phyloP scores from a whole-genome alignment of 2,797 vertebrate genomes.

The Hoplostethus atlanticus region DNA sequence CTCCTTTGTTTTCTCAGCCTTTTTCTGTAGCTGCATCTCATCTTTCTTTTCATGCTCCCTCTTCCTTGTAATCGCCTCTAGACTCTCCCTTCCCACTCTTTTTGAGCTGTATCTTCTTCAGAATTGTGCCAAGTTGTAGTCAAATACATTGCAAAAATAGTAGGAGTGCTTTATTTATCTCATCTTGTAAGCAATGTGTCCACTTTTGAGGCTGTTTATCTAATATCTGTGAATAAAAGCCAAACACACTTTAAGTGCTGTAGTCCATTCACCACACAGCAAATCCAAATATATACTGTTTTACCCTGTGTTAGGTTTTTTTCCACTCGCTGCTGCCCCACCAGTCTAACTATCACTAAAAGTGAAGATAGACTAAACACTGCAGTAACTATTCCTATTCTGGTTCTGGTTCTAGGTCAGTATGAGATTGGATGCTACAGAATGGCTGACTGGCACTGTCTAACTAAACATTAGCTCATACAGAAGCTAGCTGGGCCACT shows the following conservation, averaged over 20 bases:
- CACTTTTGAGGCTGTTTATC: background rate
- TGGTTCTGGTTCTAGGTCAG: background rate
- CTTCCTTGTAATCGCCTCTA: background rate
- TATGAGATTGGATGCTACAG: background rate
- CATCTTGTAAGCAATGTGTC: background rate
- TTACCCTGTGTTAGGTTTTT: background rate
- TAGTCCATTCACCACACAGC: background rate
- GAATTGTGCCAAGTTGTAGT: background rate
- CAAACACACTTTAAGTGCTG: background rate
- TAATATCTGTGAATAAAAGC: background rate
- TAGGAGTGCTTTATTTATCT: constrained; percentile 1
- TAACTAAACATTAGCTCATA: background rate
- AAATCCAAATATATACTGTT: background rate
- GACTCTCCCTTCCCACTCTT: background rate
- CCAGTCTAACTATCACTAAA: background rate
- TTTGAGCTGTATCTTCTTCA: background rate
- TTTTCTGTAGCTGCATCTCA: background rate
- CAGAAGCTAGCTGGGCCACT: background rate
- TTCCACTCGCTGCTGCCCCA: background rate
- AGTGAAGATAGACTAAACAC: background rate
- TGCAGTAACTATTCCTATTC: background rate
- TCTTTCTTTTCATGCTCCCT: background rate
- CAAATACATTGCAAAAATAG: background rate
- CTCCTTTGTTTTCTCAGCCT: too few relatives aligned
- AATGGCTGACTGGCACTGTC: background rate